Evolutionary conservation across 1,140 invertebrate genomes (phyloP), one percentile per base, ranked within the genome.

Genomic region (Drosophila murphyi): DNA sequence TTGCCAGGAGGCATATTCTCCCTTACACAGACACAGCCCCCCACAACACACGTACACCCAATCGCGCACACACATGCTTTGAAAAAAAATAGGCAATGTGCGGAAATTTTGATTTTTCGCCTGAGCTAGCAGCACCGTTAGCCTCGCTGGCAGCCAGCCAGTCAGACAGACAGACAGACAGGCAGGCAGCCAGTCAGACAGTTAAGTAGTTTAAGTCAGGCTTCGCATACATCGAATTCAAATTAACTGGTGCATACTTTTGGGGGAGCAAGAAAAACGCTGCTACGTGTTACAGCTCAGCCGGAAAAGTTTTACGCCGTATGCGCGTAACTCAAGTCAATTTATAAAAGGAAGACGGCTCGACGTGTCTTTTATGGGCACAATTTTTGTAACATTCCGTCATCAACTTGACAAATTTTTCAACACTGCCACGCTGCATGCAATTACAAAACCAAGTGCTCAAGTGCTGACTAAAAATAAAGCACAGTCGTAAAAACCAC

Each of bases 51-150:
- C 35, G 7, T 41, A 32, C 52, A 39, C 28, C 20, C 34, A 20
- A 41, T 51, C 61, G 52, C 63, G 47, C 45, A 32, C 69, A 45
- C 62, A 51, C 65, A 56, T 43, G 62, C 51, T 82, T 76, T 76
- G 72, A 61, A 79, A 82, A n/a, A 2, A 43, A 89, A 76, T 85
- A 89, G 85, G 85, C 85, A 85, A 90, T 85, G 75, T 89, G 81
- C 69, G 85, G 85, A 89, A 89, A 89, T 89, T 89, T 89, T 89
- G 86, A 89, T 89, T 89, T 89, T 89, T 90, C 85, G 85, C 86
- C 81, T 82, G 61, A 89, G 65, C 81, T 89, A 69, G 83, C 85
- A 88, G 62, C 63, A 41, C 48, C 61, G 72, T 63, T 43, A 47
- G 68, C 60, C 72, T 52, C 68, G 41, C 43, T 32, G 41, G 34